A percentile compares a stretch with the other conserved stretches of the same genome.
phyloP scores from a whole-genome alignment of 2,797 vertebrate genomes.

The Lepidocolaptes lacrymiger region DNA sequence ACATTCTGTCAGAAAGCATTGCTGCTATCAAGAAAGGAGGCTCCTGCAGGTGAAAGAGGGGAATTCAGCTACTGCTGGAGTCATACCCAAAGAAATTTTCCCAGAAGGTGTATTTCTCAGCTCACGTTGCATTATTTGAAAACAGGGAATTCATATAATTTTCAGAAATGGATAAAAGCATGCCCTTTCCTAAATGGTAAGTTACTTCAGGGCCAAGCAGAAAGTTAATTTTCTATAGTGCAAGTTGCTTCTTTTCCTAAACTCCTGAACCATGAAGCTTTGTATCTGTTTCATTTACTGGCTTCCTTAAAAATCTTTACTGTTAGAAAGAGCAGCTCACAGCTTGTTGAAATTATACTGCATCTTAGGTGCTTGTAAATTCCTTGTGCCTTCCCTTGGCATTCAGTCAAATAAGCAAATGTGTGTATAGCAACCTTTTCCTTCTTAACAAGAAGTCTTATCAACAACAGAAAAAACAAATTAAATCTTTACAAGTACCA shows the following conservation, averaged over 20 bases:
- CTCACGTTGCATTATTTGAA: not conserved
- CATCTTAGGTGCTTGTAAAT: not conserved
- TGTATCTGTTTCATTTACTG: not conserved
- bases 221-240: not conserved
- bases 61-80: not conserved
- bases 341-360: not conserved
- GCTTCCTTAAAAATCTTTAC: not conserved
- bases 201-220: not conserved
- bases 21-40: not conserved
- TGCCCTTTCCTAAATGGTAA: not conserved
- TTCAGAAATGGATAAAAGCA: not conserved
- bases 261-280: not conserved
- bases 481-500: not conserved
- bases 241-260: not conserved
- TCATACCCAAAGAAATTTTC: not conserved
- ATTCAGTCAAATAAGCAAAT: not conserved
- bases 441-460: not conserved
- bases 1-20: not conserved
- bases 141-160: not conserved
- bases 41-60: not conserved
- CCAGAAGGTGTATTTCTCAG: not conserved
- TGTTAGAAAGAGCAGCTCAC: not conserved
- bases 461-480: conserved; percentile 8
- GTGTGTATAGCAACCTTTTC: not conserved
- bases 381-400: not conserved